These are phyloP conservation scores for Cydia fagiglandana DNA, from an alignment of 1,140 invertebrate species.

Conservation along the genomic window DNA sequence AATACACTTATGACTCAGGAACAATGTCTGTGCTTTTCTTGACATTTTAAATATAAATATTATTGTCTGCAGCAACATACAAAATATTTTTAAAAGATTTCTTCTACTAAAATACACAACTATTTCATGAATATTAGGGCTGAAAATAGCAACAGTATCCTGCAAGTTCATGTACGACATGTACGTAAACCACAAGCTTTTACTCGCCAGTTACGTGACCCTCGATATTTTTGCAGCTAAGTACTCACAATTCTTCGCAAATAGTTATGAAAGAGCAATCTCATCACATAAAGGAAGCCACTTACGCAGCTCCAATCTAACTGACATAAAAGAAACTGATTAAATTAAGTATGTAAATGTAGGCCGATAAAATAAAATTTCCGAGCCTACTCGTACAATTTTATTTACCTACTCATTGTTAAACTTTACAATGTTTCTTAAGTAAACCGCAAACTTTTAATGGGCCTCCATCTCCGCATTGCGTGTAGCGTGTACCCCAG, in stretches of 20 bases:
- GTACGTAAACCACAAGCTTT: neutral
- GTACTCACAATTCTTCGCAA: neutral
- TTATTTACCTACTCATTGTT: constrained; percentile 28
- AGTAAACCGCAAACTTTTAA: constrained; percentile 29
- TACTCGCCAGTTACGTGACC: neutral
- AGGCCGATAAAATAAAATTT: constrained; percentile 17
- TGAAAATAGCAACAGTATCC: neutral
- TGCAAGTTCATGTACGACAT: neutral
- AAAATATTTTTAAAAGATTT: no score
- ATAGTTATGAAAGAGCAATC: constrained; percentile 7
- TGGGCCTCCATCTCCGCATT: constrained; percentile 27
- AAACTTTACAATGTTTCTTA: constrained; percentile 30
- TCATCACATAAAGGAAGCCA: constrained; percentile 16
- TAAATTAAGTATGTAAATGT: constrained; percentile 21
- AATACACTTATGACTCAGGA: no score
- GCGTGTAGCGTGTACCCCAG: constrained; percentile 10
- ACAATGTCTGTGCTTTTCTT: no score
- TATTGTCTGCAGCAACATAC: no score
- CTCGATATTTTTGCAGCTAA: constrained; percentile 1
- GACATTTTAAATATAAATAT: no score
- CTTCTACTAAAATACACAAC: no score
- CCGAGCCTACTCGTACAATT: constrained; percentile 9
- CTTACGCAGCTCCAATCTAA: constrained; percentile 3
- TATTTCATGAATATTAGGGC: neutral
- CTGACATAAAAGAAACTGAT: constrained; percentile 11